A percentile compares a stretch with the other conserved stretches of the same genome.
These are phyloP conservation scores for Hiodon alosoides DNA, from an alignment of 2,113 vertebrate species.

Conservation along the genomic window DNA sequence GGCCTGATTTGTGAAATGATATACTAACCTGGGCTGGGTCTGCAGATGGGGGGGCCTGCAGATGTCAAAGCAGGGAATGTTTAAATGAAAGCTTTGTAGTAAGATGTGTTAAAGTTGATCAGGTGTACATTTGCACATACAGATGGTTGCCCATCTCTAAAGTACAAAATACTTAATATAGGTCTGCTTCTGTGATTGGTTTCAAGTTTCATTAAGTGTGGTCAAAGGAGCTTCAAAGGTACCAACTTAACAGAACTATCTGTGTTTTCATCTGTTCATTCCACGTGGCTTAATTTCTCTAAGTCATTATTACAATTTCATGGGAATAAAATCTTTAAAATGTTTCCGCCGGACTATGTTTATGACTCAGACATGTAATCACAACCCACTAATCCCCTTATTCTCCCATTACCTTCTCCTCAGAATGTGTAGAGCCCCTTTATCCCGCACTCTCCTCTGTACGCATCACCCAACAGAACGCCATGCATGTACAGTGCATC, in stretches of 20 bases:
- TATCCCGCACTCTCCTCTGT: neutral
- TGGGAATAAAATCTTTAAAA: too few relatives aligned
- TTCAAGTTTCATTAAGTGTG: neutral
- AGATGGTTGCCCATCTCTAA: conserved; percentile 12
- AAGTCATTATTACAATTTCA: too few relatives aligned
- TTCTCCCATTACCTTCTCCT: neutral
- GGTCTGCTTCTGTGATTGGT: too few relatives aligned
- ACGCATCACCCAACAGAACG: conserved; percentile 10
- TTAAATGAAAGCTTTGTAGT: too few relatives aligned
- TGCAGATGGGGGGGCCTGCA: conserved; percentile 75
- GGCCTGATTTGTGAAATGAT: conserved; percentile 77
- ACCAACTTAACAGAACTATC: too few relatives aligned
- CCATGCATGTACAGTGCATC: conserved; percentile 48
- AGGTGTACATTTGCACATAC: conserved; percentile 37
- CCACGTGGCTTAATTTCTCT: too few relatives aligned
- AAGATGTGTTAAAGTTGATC: too few relatives aligned
- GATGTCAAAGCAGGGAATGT: conserved; percentile 41
- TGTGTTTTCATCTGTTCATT: too few relatives aligned
- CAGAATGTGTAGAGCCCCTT: neutral
- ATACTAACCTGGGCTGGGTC: conserved; percentile 49
- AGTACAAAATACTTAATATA: neutral
- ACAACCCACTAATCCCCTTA: neutral
- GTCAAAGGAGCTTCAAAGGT: too few relatives aligned
- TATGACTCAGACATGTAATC: neutral
- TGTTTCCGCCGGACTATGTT: conserved; percentile 54